Percentiles rank a stretch among this genome's conserved stretches.
phyloP scores from a whole-genome alignment of 2,888 invertebrate species.

The Stratiomys singularior region DNA sequence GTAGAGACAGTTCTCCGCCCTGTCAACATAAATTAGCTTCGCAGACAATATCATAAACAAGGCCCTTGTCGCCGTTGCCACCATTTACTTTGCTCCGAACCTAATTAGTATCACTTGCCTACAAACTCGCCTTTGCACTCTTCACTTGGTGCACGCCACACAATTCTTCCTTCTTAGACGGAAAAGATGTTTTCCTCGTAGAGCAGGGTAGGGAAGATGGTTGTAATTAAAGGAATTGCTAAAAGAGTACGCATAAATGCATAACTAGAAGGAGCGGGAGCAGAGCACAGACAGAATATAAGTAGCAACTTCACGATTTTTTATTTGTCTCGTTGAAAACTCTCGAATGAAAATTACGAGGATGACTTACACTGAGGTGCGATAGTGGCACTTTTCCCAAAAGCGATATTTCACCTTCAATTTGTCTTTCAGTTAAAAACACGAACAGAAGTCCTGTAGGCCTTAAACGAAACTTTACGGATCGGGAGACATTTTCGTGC shows the following conservation, averaged over 20 bases:
- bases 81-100: slow-evolving; percentile 29
- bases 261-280: neutral
- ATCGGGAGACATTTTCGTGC: neutral
- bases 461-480: neutral
- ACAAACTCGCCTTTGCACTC: neutral
- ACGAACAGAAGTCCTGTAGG: neutral
- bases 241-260: neutral
- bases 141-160: neutral
- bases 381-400: neutral
- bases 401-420: neutral
- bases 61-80: slow-evolving; percentile 6
- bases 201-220: too few species aligned
- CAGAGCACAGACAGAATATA: neutral
- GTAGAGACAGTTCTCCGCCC: slow-evolving; percentile 5
- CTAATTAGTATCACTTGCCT: slow-evolving; percentile 30
- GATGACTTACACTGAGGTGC: neutral
- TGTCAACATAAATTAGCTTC: slow-evolving; percentile 32
- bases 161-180: neutral
- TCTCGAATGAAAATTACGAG: neutral
- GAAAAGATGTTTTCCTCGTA: neutral
- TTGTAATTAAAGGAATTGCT: neutral
- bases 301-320: neutral
- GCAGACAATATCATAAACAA: slow-evolving; percentile 34
- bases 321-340: neutral
- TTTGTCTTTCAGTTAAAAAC: neutral